These are phyloP conservation scores for Urocolius indicus DNA, from an alignment of 2,113 vertebrate genomes.

Conservation along the genomic window DNA sequence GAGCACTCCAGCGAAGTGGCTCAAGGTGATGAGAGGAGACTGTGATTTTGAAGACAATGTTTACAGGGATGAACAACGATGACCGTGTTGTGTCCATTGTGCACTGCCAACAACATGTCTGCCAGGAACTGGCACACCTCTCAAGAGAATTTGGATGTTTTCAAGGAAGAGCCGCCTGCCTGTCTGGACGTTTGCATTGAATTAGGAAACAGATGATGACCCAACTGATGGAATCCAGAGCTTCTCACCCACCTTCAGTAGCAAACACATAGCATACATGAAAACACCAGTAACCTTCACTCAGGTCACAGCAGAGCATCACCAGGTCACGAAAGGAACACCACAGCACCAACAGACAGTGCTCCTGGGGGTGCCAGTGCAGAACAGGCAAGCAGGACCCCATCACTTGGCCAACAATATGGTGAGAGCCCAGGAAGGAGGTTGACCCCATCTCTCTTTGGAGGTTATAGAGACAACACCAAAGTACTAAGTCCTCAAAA, in stretches of 20 bases:
- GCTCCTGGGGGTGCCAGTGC: not conserved
- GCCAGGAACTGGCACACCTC: not conserved
- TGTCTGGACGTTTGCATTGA: not conserved
- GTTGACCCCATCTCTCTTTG: not conserved
- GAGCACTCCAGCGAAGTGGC: not conserved
- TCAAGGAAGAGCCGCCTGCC: conserved; percentile 31
- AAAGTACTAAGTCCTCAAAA: not conserved
- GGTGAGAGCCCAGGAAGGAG: not conserved
- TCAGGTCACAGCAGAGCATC: not conserved
- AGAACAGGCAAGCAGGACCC: not conserved
- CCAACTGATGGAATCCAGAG: not conserved
- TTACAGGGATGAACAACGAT: not conserved
- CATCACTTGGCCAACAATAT: not conserved
- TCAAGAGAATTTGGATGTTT: not conserved
- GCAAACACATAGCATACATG: not conserved
- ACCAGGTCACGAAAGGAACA: not conserved
- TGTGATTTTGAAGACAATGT: not conserved
- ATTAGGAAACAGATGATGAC: conserved; percentile 29
- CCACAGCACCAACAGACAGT: fast-evolving
- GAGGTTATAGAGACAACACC: not conserved
- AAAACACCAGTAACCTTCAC: not conserved
- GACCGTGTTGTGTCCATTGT: not conserved
- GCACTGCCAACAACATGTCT: not conserved
- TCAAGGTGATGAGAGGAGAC: not conserved
- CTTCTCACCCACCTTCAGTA: not conserved